Percentiles rank a stretch among this genome's conserved stretches.
phyloP scores from a whole-genome alignment of 2,797 vertebrate genomes.

The Sandelia bainsii region DNA sequence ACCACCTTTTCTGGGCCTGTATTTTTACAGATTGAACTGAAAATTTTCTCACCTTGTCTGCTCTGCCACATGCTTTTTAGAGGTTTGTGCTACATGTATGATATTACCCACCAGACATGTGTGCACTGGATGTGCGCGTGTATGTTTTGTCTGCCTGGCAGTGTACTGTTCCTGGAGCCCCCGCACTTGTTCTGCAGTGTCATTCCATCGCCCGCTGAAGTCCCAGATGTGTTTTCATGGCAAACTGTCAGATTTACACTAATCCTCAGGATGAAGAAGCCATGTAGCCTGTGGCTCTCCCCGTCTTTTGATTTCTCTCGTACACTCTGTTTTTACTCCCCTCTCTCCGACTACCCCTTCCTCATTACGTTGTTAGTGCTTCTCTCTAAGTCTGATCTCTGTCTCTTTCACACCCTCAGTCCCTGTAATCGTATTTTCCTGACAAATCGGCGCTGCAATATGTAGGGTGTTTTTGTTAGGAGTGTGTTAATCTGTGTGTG shows the following conservation, averaged over 20 bases:
- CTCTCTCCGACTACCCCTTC: constrained; percentile 7
- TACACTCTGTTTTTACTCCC: constrained; percentile 8
- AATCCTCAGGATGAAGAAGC: constrained; percentile 66
- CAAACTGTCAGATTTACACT: constrained; percentile 71
- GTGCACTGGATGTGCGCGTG: constrained; percentile 24
- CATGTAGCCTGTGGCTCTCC: constrained; percentile 31
- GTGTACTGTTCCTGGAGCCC: constrained; percentile 16
- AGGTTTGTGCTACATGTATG: constrained; percentile 24
- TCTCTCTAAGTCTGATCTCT: constrained; percentile 15
- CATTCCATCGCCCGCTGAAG: constrained; percentile 34
- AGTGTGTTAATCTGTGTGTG: background rate
- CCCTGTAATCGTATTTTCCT: constrained; percentile 62
- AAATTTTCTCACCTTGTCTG: background rate
- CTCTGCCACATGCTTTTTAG: constrained; percentile 6
- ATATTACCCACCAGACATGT: constrained; percentile 23
- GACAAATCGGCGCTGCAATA: constrained; percentile 52
- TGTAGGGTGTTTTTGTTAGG: background rate
- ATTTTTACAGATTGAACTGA: too few relatives aligned
- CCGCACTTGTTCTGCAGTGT: constrained; percentile 22
- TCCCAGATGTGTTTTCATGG: constrained; percentile 60
- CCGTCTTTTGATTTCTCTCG: constrained; percentile 11
- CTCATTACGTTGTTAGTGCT: constrained; percentile 11
- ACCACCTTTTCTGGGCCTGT: too few relatives aligned
- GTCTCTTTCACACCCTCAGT: constrained; percentile 17
- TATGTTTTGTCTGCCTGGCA: constrained; percentile 13